Percentiles rank a stretch among this genome's conserved stretches.
phyloP scores from a whole-genome alignment of 2,888 invertebrate species.

The Thymelicus acteon region DNA sequence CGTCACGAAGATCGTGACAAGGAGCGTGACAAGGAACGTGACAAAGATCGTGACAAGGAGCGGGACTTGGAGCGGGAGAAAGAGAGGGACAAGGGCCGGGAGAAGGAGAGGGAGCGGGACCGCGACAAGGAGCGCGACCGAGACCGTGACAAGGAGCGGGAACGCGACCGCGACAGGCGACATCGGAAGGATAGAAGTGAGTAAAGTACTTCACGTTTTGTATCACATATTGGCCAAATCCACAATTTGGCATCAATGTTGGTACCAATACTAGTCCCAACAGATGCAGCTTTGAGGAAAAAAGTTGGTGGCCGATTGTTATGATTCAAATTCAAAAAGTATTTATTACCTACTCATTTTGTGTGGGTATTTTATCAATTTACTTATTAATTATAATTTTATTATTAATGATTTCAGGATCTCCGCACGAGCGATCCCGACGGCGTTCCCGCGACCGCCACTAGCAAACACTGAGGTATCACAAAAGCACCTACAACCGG shows the following conservation, averaged over 20 bases:
- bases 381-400: no score
- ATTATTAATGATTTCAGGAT: slow-evolving; percentile 52
- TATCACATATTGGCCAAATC: no score
- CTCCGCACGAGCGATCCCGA: slow-evolving; percentile 73
- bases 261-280: no score
- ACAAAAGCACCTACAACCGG: slow-evolving; percentile 78
- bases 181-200: slow-evolving; percentile 74
- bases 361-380: no score
- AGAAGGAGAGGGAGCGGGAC: slow-evolving; percentile 45
- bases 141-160: slow-evolving; percentile 50
- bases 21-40: slow-evolving; percentile 47
- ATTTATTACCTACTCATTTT: no score
- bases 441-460: slow-evolving; percentile 80
- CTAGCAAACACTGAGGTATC: slow-evolving; percentile 82
- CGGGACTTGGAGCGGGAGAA: slow-evolving; percentile 49
- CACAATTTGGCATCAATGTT: no score
- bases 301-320: no score
- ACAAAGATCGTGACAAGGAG: slow-evolving; percentile 50
- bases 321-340: no score
- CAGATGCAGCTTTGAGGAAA: no score
- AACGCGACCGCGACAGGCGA: slow-evolving; percentile 70
- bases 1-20: slow-evolving; percentile 52
- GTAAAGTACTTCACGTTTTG: slow-evolving; percentile 40
- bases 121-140: slow-evolving; percentile 52
- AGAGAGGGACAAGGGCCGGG: slow-evolving; percentile 56